Percentiles rank a stretch among this genome's conserved stretches.
These are phyloP conservation scores for Eurois occulta DNA, from an alignment of 2,888 invertebrate genomes.

Conservation along the genomic window DNA sequence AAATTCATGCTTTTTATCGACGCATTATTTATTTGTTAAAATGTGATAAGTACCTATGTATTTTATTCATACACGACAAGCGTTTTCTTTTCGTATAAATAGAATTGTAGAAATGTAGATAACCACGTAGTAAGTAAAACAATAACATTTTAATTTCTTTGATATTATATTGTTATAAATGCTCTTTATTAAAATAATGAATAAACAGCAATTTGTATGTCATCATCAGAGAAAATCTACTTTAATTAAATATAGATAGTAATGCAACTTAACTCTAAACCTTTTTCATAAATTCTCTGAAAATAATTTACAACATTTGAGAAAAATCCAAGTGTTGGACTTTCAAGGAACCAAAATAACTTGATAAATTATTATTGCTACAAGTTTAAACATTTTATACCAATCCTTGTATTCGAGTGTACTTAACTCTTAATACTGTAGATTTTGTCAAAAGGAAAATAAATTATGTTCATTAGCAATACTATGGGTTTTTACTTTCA, in stretches of 20 bases:
- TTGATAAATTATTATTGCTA: conserved; percentile 84
- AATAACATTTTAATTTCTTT: conserved; percentile 56
- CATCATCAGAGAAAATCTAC: conserved; percentile 39
- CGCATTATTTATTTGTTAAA: conserved; percentile 84
- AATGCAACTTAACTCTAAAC: conserved; percentile 56
- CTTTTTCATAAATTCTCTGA: conserved; percentile 61
- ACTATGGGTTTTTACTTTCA: conserved; percentile 67
- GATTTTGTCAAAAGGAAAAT: conserved; percentile 89
- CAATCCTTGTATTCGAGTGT: conserved; percentile 90
- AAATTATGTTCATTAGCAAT: conserved; percentile 89
- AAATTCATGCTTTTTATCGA: conserved; percentile 76
- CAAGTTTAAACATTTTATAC: conserved; percentile 89
- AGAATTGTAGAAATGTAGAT: conserved; percentile 89
- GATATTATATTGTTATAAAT: conserved; percentile 49
- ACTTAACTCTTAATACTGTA: conserved; percentile 89
- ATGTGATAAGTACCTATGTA: conserved; percentile 75
- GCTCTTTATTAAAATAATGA: conserved; percentile 52
- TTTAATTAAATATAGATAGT: conserved; percentile 55
- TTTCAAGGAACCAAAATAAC: conserved; percentile 88
- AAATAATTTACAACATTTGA: conserved; percentile 71
- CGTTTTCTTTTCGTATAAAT: conserved; percentile 74
- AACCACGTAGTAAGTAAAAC: conserved; percentile 78
- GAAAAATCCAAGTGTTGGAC: conserved; percentile 83
- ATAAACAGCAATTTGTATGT: conserved; percentile 51
- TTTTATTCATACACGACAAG: conserved; percentile 75